Percentiles rank a stretch among this genome's conserved stretches.
These are phyloP conservation scores for Myodes glareolus DNA, from an alignment of 2,113 vertebrate species.

Conservation along the genomic window DNA sequence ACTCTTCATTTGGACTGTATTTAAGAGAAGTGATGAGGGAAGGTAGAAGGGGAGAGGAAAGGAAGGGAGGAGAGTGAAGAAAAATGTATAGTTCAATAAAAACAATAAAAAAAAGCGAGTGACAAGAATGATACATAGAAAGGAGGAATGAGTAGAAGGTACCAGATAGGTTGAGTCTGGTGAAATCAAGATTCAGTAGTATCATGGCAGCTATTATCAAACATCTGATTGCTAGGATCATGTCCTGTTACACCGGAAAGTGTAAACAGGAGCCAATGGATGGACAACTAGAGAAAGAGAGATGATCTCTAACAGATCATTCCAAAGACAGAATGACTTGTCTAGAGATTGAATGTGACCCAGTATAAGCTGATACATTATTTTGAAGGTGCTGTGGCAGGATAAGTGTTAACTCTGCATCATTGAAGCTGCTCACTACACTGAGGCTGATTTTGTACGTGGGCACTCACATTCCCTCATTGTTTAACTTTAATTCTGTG, in stretches of 20 bases:
- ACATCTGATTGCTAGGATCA: slow-evolving; percentile 29
- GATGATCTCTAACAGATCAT: neutral
- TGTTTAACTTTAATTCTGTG: neutral
- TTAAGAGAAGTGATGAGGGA: neutral
- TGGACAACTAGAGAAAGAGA: neutral
- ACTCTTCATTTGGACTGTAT: slow-evolving; percentile 27
- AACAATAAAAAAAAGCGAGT: neutral
- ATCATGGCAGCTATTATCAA: neutral
- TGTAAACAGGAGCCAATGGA: neutral
- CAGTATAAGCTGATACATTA: slow-evolving; percentile 3
- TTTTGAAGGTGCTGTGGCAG: neutral
- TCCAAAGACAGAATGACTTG: slow-evolving; percentile 27
- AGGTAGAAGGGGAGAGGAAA: no score
- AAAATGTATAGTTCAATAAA: no score
- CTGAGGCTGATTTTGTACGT: slow-evolving; percentile 13
- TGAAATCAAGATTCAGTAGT: neutral
- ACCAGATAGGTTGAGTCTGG: neutral
- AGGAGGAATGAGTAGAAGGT: slow-evolving; percentile 8
- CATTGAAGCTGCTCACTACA: neutral
- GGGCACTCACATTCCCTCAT: neutral
- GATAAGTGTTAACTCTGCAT: slow-evolving; percentile 16
- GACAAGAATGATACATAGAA: neutral
- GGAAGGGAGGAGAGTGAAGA: no score
- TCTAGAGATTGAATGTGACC: neutral
- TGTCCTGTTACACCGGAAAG: no score